Evolutionary conservation across 2,888 invertebrate species (phyloP).

Genomic region (Chalcosyrphus nemorum): DNA sequence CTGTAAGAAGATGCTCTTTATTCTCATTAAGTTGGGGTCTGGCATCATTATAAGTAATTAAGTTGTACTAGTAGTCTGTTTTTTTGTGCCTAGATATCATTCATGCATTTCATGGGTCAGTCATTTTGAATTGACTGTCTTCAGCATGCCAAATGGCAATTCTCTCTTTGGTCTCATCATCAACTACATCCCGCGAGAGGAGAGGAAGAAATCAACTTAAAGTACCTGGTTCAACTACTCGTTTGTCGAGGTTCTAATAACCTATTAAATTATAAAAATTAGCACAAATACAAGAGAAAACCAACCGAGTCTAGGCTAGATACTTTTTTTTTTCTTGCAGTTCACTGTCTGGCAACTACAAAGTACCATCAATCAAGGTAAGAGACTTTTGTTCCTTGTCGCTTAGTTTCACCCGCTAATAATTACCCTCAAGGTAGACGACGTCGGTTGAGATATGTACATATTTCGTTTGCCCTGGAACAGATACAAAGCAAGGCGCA

Average conservation of each 20-base stretch:
- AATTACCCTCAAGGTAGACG: conserved; percentile 30
- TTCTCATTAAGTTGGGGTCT: conserved; percentile 1
- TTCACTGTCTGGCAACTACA: conserved; percentile 7
- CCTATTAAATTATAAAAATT: conserved; percentile 56
- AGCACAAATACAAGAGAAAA: conserved; percentile 52
- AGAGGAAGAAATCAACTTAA: background rate
- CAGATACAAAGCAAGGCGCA: background rate
- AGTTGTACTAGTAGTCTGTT: conserved; percentile 16
- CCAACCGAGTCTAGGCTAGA: background rate
- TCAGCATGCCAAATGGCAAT: conserved; percentile 37
- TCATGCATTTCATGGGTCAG: conserved; percentile 35
- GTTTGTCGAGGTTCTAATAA: conserved; percentile 56
- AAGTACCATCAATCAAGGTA: conserved; percentile 47
- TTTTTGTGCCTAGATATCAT: background rate
- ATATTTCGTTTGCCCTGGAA: conserved; percentile 32
- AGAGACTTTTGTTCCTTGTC: conserved; percentile 17
- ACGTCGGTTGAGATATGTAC: background rate
- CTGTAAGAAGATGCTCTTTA: background rate
- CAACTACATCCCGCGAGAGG: too few species aligned
- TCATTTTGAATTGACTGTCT: conserved; percentile 21
- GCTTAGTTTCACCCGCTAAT: conserved; percentile 65
- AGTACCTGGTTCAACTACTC: conserved; percentile 24
- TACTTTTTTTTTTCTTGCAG: background rate
- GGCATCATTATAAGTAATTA: conserved; percentile 58
- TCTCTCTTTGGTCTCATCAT: background rate